phyloP scores from a whole-genome alignment of 2,797 vertebrate genomes.

The Tapera naevia region DNA sequence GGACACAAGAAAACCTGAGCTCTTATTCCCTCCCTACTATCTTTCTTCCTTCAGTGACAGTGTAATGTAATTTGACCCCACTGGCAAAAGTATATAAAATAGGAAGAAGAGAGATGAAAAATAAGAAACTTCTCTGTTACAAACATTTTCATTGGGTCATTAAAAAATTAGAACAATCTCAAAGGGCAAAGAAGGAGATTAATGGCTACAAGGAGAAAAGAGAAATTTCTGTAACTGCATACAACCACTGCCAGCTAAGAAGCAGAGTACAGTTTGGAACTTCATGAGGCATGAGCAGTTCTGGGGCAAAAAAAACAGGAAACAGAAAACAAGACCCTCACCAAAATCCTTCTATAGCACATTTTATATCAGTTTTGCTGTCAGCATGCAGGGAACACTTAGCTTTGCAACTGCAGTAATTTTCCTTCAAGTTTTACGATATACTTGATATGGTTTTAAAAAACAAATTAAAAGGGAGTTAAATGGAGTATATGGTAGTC shows the following conservation, averaged over 20 bases:
- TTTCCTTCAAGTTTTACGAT: neutral
- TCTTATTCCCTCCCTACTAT: neutral
- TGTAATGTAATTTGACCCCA: neutral
- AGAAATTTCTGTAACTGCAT: neutral
- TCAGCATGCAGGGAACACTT: neutral
- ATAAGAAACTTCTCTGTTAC: neutral
- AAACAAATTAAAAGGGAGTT: neutral
- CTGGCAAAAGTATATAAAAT: conserved; percentile 16
- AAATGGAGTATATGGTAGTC: neutral
- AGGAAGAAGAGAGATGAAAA: neutral
- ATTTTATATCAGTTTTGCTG: neutral
- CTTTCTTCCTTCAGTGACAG: neutral
- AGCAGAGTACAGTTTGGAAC: neutral
- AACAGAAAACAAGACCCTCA: neutral
- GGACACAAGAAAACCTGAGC: neutral
- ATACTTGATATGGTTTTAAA: neutral
- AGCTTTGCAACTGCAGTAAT: neutral
- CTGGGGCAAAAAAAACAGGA: neutral
- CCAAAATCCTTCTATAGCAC: neutral
- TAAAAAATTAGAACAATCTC: neutral
- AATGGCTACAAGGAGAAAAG: neutral
- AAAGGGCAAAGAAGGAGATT: neutral
- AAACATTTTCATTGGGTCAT: neutral
- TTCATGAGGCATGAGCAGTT: neutral
- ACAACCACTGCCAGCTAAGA: neutral